Evolutionary conservation across 2,113 vertebrate species (phyloP).

Genomic region (Brachypteracias leptosomus): DNA sequence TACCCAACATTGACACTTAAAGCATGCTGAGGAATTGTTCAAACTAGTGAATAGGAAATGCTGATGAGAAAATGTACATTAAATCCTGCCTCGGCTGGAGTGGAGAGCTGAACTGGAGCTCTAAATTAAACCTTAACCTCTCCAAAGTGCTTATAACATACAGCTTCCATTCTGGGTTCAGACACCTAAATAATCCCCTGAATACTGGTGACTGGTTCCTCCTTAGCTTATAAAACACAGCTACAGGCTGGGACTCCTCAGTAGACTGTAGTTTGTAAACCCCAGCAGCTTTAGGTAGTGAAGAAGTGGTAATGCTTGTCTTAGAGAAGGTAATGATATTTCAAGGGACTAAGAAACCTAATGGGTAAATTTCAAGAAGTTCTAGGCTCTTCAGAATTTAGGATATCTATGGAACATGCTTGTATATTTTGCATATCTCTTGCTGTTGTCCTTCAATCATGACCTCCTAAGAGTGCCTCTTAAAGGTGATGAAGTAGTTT

Average conservation of each 20-base stretch:
- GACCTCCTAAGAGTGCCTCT: background rate
- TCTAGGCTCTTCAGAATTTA: background rate
- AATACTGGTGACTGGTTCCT: background rate
- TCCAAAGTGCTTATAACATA: background rate
- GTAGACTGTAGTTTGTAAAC: background rate
- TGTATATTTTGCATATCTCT: background rate
- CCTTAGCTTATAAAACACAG: background rate
- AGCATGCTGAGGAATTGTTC: background rate
- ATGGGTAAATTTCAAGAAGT: background rate
- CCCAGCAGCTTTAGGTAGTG: background rate
- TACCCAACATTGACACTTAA: background rate
- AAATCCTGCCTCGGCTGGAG: background rate
- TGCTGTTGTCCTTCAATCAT: background rate
- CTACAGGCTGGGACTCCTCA: background rate
- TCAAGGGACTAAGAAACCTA: background rate
- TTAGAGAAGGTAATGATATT: background rate
- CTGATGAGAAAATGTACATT: background rate
- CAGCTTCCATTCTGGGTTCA: background rate
- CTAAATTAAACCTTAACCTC: background rate
- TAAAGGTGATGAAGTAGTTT: conserved; percentile 7
- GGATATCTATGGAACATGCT: background rate
- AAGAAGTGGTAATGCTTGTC: background rate
- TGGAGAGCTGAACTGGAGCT: background rate
- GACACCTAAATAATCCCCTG: background rate
- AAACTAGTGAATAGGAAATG: background rate